Percentiles rank a stretch among this genome's conserved stretches.
Conservation (phyloP, 1,140 invertebrate genomes). For the fruit fly (Drosophila melanogaster) region DNA sequence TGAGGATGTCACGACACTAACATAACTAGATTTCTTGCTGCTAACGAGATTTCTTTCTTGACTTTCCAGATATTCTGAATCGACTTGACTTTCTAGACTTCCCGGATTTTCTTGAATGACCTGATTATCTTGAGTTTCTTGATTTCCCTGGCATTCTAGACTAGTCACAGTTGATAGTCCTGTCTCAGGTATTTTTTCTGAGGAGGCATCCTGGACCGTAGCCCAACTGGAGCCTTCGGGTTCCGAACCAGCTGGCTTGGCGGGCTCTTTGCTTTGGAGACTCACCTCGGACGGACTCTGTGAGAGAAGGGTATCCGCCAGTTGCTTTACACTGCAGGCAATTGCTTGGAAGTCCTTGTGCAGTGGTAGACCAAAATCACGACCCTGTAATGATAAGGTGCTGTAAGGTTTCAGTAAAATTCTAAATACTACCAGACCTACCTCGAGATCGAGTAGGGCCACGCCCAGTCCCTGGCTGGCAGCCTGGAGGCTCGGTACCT, state of each 20-base stretch:
- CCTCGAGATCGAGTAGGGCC: constrained; percentile 67
- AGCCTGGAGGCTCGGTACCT: constrained; percentile 57
- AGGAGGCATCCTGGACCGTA: neutral
- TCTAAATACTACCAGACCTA: constrained; percentile 12
- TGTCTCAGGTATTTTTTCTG: too few species aligned
- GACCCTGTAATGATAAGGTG: constrained; percentile 33
- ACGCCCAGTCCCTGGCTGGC: constrained; percentile 66
- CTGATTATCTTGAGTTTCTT: neutral
- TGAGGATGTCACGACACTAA: neutral
- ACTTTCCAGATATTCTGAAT: neutral
- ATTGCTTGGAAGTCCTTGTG: constrained; percentile 74
- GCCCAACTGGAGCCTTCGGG: constrained; percentile 2
- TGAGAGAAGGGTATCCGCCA: constrained; percentile 73
- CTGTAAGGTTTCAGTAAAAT: neutral
- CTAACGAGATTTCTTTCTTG: neutral
- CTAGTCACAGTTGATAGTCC: neutral
- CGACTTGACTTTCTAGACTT: neutral
- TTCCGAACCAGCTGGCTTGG: neutral
- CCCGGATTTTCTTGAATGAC: neutral
- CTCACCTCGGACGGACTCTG: constrained; percentile 74
- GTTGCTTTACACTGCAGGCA: constrained; percentile 76
- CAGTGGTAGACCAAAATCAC: constrained; percentile 64
- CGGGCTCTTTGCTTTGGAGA: neutral
- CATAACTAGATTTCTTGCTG: neutral
- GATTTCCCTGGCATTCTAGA: neutral